These are phyloP conservation scores for Smutsia temminckii DNA, from an alignment of 2,797 vertebrate genomes.

Conservation along the genomic window DNA sequence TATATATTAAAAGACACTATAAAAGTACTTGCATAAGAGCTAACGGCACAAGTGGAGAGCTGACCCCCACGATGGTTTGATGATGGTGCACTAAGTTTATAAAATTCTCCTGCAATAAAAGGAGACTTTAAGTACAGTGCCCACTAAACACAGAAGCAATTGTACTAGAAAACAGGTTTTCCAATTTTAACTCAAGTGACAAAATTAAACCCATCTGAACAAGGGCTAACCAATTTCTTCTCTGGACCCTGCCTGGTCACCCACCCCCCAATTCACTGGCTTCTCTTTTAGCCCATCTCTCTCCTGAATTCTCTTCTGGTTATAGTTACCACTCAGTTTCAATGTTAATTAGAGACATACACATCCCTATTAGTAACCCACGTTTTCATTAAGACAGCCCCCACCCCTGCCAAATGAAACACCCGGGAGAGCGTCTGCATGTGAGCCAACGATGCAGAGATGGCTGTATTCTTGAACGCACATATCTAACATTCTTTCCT, in stretches of 20 bases:
- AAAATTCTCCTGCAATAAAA: conserved; percentile 78
- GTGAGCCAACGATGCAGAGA: conserved; percentile 59
- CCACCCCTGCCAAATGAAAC: conserved; percentile 42
- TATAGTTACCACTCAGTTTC: conserved; percentile 57
- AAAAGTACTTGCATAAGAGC: conserved; percentile 84
- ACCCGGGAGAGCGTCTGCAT: neutral
- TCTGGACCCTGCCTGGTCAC: neutral
- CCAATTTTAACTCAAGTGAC: conserved; percentile 60
- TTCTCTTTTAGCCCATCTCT: conserved; percentile 58
- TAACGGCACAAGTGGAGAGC: conserved; percentile 85
- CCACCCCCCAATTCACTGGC: neutral
- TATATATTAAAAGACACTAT: conserved; percentile 81
- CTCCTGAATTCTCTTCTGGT: neutral
- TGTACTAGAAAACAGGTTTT: conserved; percentile 34
- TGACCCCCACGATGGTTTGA: conserved; percentile 84
- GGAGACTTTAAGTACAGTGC: conserved; percentile 29
- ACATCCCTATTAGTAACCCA: conserved; percentile 41
- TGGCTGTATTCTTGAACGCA: conserved; percentile 53
- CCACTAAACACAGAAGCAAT: conserved; percentile 48
- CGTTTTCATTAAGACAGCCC: conserved; percentile 41
- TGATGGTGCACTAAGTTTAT: conserved; percentile 82
- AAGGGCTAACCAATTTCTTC: conserved; percentile 44
- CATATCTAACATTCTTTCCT: conserved; percentile 74
- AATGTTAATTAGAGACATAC: conserved; percentile 50
- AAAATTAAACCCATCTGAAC: conserved; percentile 65